Evolutionary conservation across 1,140 invertebrate genomes (phyloP).

Genomic region (Antheraea mylitta): DNA sequence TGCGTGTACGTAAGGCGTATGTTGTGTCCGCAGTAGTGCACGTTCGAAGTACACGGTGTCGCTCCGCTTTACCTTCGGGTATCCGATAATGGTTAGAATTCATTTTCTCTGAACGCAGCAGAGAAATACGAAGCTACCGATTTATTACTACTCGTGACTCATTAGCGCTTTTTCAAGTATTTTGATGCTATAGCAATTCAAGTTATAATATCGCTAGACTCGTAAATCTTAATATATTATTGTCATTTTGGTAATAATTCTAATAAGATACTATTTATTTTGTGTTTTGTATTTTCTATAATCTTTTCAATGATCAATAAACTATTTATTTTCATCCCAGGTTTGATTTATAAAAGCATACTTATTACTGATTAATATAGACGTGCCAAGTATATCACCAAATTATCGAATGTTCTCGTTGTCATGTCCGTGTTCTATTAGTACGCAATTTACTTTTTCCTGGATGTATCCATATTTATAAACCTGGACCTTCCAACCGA

Average conservation of each 20-base stretch:
- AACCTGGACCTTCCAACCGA: too few species aligned
- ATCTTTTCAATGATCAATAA: neutral
- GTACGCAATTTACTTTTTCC: too few species aligned
- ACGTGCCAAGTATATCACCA: too few species aligned
- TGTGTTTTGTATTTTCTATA: neutral
- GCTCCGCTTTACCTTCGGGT: constrained; percentile 28
- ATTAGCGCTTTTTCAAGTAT: neutral
- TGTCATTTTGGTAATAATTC: too few species aligned
- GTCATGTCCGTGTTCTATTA: too few species aligned
- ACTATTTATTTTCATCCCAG: too few species aligned
- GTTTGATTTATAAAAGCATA: too few species aligned
- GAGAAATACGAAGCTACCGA: constrained; percentile 67
- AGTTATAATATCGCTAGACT: constrained; percentile 8
- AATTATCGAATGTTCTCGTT: too few species aligned
- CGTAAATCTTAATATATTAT: constrained; percentile 19
- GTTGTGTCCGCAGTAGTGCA: neutral
- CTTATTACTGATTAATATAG: too few species aligned
- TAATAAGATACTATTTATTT: too few species aligned
- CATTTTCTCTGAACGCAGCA: constrained; percentile 69
- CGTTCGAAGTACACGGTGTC: neutral
- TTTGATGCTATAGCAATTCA: neutral
- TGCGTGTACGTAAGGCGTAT: neutral
- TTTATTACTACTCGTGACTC: constrained; percentile 16
- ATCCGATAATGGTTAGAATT: constrained; percentile 49
- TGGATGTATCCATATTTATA: too few species aligned